A percentile compares a stretch with the other conserved stretches of the same genome.
phyloP scores from a whole-genome alignment of 2,888 invertebrate genomes.

The Polydrusus cervinus region DNA sequence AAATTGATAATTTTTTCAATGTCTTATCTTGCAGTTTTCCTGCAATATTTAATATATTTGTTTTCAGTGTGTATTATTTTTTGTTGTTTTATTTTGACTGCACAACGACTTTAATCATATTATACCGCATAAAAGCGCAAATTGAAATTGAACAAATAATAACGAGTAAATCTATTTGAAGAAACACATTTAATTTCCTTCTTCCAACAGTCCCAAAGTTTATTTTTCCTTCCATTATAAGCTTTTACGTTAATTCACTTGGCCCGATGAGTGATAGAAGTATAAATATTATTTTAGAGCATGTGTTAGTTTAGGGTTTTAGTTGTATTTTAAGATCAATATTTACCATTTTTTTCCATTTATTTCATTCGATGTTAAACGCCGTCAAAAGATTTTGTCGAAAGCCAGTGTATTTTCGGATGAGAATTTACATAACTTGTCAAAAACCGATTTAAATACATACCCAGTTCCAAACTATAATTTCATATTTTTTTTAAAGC shows the following conservation, averaged over 20 bases:
- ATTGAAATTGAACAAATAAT: no score
- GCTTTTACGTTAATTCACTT: constrained; percentile 54
- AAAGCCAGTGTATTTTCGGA: constrained; percentile 40
- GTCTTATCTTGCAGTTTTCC: no score
- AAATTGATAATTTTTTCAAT: no score
- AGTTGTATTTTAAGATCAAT: constrained; percentile 49
- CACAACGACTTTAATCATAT: no score
- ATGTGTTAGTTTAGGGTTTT: constrained; percentile 47
- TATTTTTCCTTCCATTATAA: constrained; percentile 48
- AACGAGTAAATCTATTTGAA: neutral
- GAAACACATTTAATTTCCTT: constrained; percentile 24
- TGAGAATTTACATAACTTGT: constrained; percentile 21
- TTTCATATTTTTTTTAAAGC: no score
- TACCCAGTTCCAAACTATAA: no score
- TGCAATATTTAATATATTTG: no score
- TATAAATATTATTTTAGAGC: constrained; percentile 55
- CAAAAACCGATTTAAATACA: neutral
- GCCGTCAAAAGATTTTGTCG: constrained; percentile 36
- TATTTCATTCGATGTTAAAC: constrained; percentile 31
- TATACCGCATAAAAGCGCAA: no score
- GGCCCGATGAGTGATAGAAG: constrained; percentile 50
- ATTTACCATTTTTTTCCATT: constrained; percentile 44
- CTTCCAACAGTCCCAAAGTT: constrained; percentile 18
- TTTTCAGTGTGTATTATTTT: no score
- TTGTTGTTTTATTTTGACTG: no score